Percentiles rank a stretch among this genome's conserved stretches.
phyloP scores from a whole-genome alignment of 1,140 invertebrate genomes.

The Spodoptera litura region DNA sequence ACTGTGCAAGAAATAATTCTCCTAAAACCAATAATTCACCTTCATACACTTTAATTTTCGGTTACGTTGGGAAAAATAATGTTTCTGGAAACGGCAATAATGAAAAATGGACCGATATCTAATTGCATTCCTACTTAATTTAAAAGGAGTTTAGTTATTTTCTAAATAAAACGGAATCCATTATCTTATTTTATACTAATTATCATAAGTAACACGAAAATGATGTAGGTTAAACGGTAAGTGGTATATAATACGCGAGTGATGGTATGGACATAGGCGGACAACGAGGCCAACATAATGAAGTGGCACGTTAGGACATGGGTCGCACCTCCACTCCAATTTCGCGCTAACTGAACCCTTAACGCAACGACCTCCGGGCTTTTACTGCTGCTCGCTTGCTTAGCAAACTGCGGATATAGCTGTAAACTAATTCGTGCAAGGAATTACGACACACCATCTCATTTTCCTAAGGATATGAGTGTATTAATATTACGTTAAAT shows the following conservation, averaged over 20 bases:
- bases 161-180: too few relatives aligned
- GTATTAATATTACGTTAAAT: neutral
- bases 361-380: constrained; percentile 60
- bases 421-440: constrained; percentile 41
- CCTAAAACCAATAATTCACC: constrained; percentile 82
- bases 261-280: constrained; percentile 50
- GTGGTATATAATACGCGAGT: neutral
- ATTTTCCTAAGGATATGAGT: neutral
- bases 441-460: constrained; percentile 13
- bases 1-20: constrained; percentile 68
- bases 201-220: too few relatives aligned
- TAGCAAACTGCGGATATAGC: constrained; percentile 41
- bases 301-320: constrained; percentile 71
- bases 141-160: too few relatives aligned
- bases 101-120: neutral
- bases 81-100: constrained; percentile 11
- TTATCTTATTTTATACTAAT: too few relatives aligned
- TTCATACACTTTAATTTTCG: constrained; percentile 79
- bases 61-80: constrained; percentile 58
- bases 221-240: constrained; percentile 16
- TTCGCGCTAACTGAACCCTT: constrained; percentile 71
- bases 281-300: constrained; percentile 70
- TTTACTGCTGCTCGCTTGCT: constrained; percentile 56
- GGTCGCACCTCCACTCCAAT: constrained; percentile 67
- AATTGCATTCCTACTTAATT: neutral